Conservation (phyloP, 2,888 invertebrate species). For the Prosopocoilus inquinatus region DNA sequence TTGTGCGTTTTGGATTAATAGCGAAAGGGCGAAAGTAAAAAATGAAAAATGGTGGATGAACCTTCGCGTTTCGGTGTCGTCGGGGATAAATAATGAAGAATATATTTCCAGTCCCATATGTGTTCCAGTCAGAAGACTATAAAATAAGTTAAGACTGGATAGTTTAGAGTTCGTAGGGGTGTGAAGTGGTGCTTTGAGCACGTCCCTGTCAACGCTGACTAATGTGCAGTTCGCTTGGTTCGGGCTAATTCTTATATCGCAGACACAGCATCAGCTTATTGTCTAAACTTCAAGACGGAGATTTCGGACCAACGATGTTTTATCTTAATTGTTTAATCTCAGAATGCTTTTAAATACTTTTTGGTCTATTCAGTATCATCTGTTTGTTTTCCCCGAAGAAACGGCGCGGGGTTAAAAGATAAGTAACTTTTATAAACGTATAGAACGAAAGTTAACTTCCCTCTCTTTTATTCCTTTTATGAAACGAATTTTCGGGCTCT, state of each 20-base stretch:
- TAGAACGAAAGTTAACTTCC: neutral
- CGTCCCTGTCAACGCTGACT: slow-evolving; percentile 25
- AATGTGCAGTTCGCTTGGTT: slow-evolving; percentile 17
- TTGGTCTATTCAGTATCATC: slow-evolving; percentile 35
- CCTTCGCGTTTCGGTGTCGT: neutral
- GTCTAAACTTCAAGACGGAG: slow-evolving; percentile 29
- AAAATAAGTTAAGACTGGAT: slow-evolving; percentile 26
- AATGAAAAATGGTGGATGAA: neutral
- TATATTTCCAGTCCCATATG: slow-evolving; percentile 21
- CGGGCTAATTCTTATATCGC: slow-evolving; percentile 29
- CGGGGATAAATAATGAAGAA: slow-evolving; percentile 21
- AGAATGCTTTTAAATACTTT: slow-evolving; percentile 48
- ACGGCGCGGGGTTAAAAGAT: slow-evolving; percentile 7
- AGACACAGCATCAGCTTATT: slow-evolving; percentile 32
- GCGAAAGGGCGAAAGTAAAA: too few species aligned
- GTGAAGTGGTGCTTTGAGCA: slow-evolving; percentile 22
- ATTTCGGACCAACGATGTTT: slow-evolving; percentile 34
- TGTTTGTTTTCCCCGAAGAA: slow-evolving; percentile 27
- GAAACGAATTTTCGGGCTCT: neutral
- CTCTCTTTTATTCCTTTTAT: neutral
- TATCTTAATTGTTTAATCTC: slow-evolving; percentile 47
- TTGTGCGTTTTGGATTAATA: too few species aligned
- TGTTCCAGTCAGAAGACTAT: slow-evolving; percentile 22
- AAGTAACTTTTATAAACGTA: slow-evolving; percentile 9
- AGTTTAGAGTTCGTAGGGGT: slow-evolving; percentile 22